Evolutionary conservation across 2,888 invertebrate genomes (phyloP), one percentile per base, ranked within the genome.

Genomic region (Sesamia inferens): DNA sequence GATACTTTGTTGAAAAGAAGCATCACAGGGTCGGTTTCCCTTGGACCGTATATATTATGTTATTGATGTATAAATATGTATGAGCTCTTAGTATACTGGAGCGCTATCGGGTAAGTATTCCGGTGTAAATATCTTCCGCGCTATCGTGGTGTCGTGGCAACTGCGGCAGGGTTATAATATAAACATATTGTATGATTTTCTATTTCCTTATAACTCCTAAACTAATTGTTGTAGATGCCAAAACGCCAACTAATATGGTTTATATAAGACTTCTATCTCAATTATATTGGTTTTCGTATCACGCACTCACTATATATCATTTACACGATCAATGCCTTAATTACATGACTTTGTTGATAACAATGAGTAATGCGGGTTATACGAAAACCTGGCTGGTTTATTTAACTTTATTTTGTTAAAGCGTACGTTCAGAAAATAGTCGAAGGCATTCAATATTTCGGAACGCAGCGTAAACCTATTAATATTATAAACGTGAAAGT

Each of bases 1-100:
- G 47, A 2, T 47, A 4, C 16, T 47, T 47, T 24, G 44, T 47
- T 13, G 13, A 24, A 64, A 47, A 24, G 24, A 10, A 63, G 6
- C n/a, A 44, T 54, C 42, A 31, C 7, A 22, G 16, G n/a, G 59
- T 31, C 22, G n/a, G 44, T 74, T 54, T 44, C 13, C 0, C 16
- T n/a, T 48, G 24, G 24, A 58, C 24, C 5, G 22, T 48, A 24
- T 51, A 14, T 24, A 39, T 51, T 51, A 69, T 39, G 39, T 22
- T 24, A 19, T 69, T 69, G 13, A 69, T 48, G 39, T 69, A 69
- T 63, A 48, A 22, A 48, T 6, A 48, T 68, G 48, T 22, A 11
- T 24, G 10, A 24, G 63, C 19, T 63, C n/a, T 14, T 14, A 14
- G 14, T 62, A 42, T 31, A 22, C 19, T 69, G 19, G 1, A 14